A percentile compares a stretch with the other conserved stretches of the same genome.
Conservation (phyloP, 2,113 vertebrate species). For the Kobus ellipsiprymnus region DNA sequence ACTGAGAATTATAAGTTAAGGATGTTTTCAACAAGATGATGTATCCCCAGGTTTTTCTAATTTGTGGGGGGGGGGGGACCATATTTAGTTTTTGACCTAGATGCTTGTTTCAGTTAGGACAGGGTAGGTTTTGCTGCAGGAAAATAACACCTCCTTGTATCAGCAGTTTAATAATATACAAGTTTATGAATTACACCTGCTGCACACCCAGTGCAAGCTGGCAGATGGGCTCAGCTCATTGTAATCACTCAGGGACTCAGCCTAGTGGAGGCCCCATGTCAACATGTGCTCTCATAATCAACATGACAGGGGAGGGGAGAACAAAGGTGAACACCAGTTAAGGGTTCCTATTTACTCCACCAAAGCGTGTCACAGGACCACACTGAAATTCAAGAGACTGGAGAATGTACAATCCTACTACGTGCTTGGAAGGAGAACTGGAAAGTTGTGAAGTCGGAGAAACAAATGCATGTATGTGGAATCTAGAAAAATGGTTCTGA, state of each 20-base stretch:
- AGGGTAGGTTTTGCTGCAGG: background rate
- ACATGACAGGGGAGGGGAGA: no score
- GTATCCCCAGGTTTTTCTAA: background rate
- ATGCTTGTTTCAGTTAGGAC: background rate
- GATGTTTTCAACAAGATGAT: background rate
- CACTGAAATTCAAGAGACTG: background rate
- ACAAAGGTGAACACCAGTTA: background rate
- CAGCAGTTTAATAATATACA: background rate
- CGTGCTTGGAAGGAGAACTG: background rate
- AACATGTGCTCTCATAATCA: background rate
- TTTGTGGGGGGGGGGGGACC: background rate
- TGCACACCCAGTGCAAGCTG: no score
- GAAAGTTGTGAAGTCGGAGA: background rate
- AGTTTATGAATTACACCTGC: background rate
- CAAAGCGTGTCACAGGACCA: background rate
- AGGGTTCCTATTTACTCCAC: background rate
- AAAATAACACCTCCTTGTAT: background rate
- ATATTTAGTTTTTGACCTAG: background rate
- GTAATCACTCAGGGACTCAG: background rate
- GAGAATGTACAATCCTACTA: background rate
- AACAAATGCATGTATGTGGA: background rate
- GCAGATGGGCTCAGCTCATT: background rate
- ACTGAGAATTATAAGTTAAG: background rate
- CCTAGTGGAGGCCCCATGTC: background rate
- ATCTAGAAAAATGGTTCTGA: background rate